Base-by-base conservation (phyloP, 1,140 invertebrate species). In the Thrips palmi region DNA sequence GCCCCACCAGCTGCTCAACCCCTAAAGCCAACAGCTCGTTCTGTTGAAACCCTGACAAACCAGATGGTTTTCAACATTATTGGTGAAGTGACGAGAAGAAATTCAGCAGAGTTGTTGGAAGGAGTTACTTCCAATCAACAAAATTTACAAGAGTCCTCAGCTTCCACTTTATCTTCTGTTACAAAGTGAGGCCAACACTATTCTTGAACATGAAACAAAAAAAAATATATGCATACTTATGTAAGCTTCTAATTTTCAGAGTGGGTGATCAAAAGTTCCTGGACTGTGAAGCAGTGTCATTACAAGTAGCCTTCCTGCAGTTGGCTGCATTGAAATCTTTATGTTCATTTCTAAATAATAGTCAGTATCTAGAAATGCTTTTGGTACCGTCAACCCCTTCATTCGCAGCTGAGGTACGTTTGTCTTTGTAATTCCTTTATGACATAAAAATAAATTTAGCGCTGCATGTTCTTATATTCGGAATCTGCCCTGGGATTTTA, bases 301-400 rank as follows among this genome's bases (percentile, higher is more conserved):
- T 70, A 8, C 56, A 59, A 44, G 46, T 68, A 22, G 53, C 59
- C 1, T 60, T 59, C 43, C 47, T 74, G 23, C 68, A 74, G 45
- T 59, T 70, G 39, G 57, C 64, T 20, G 65, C 70, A 20, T 49
- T 76, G 39, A 72, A 73, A 51, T 52, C 63, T 4, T 45, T 75
- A 11, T 51, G 57, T 34, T 51, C 54, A 14, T 52, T 71, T 2
- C 45, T 71, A 10, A 58, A 57, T 39, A 64, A 60, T 36, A 60
- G 57, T 34, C 55, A 58, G 35, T 70, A 60, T 54, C 57, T 56
- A 2, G 70, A 74, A 47, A 51, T 70, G 45, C 51, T 73, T 28
- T 49, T 73, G 4, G 58, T 70, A 11, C 63, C 63, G 2, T 37
- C 40, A 12, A 19, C 17, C 5, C n/a, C n/a, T n/a, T n/a, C n/a